Conservation (phyloP, 2,888 invertebrate genomes). For the Aphidoletes aphidimyza region DNA sequence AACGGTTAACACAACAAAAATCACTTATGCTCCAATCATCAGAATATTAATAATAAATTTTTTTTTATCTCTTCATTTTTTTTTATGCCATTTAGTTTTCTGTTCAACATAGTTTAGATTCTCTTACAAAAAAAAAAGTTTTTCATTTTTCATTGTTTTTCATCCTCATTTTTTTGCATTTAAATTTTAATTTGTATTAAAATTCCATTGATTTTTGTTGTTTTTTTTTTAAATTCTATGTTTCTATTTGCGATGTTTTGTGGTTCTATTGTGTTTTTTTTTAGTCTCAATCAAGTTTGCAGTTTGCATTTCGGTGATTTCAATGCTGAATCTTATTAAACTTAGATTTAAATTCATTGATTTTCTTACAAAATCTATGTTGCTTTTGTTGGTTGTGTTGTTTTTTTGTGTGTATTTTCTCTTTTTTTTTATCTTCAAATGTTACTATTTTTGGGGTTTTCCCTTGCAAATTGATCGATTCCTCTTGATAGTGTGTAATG, state of each 20-base stretch:
- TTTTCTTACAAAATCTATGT: slow-evolving; percentile 49
- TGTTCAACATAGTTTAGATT: slow-evolving; percentile 22
- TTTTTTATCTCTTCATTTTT: slow-evolving; percentile 19
- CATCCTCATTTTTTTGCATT: not conserved
- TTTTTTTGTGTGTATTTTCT: not conserved
- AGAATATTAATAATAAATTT: slow-evolving; percentile 22
- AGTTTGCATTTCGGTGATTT: slow-evolving; percentile 11
- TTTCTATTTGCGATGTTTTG: slow-evolving; percentile 44
- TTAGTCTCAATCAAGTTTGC: not conserved
- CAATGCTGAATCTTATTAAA: not conserved
- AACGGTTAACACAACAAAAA: slow-evolving; percentile 39
- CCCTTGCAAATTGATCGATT: not conserved
- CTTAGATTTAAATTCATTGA: slow-evolving; percentile 49
- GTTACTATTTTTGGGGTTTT: not conserved
- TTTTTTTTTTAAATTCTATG: slow-evolving; percentile 4
- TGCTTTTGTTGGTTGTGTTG: not conserved
- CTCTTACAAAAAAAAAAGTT: slow-evolving; percentile 46
- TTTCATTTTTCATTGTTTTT: not conserved
- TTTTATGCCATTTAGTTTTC: slow-evolving; percentile 3
- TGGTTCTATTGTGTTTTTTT: not conserved
- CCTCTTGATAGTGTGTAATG: not conserved
- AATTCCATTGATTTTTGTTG: not conserved
- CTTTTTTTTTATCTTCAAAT: no score
- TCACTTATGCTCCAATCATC: slow-evolving; percentile 36
- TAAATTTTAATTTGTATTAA: slow-evolving; percentile 38